A percentile compares a stretch with the other conserved stretches of the same genome.
Conservation (phyloP, 1,140 invertebrate species). For the Chironomus tepperi region DNA sequence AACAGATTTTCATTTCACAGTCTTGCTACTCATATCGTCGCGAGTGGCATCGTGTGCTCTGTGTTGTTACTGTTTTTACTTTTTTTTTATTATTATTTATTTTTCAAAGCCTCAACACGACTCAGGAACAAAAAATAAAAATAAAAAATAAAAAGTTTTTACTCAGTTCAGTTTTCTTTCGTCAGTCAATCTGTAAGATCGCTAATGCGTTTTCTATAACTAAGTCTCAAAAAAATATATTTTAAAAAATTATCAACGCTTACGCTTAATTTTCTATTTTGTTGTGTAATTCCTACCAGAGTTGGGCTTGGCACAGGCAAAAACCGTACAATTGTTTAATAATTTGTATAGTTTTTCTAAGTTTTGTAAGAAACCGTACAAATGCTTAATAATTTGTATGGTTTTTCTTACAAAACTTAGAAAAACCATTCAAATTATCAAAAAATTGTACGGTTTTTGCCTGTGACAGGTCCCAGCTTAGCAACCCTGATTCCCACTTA, state of each 20-base stretch:
- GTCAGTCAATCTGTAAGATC: background rate
- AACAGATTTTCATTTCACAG: background rate
- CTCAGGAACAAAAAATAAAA: background rate
- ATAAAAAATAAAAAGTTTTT: background rate
- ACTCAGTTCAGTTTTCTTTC: background rate
- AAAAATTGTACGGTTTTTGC: too few relatives aligned
- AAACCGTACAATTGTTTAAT: too few relatives aligned
- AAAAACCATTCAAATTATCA: too few relatives aligned
- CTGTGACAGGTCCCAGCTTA: too few relatives aligned
- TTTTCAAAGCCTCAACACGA: background rate
- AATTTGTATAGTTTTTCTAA: too few relatives aligned
- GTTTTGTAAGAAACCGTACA: too few relatives aligned
- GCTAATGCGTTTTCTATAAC: background rate
- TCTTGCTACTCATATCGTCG: background rate
- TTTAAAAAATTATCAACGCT: conserved; percentile 1
- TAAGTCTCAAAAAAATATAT: background rate
- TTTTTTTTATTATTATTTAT: background rate
- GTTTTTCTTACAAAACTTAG: too few relatives aligned
- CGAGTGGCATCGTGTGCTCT: background rate
- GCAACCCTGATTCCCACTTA: too few relatives aligned
- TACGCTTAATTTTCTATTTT: too few relatives aligned
- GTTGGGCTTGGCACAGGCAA: too few relatives aligned
- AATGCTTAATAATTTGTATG: too few relatives aligned
- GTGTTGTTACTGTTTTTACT: background rate
- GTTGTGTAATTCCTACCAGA: too few relatives aligned